Evolutionary conservation across 2,113 vertebrate species (phyloP).

Genomic region (Oenanthe melanoleuca): DNA sequence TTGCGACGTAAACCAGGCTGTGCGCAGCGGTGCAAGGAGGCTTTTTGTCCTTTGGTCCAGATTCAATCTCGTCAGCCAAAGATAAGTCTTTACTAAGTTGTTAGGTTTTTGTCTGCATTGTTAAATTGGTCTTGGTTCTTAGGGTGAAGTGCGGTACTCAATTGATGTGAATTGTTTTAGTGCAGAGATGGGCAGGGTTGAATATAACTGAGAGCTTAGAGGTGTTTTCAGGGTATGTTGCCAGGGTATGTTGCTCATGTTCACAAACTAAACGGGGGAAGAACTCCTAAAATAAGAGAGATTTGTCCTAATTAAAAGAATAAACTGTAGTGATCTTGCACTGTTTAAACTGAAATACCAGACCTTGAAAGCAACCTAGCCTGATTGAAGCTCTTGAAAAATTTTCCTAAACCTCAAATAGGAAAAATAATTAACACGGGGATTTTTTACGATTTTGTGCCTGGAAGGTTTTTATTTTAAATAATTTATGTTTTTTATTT

Average conservation of each 20-base stretch:
- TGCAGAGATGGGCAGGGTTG: neutral
- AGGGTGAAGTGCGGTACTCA: accelerated
- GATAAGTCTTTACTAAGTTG: too few species aligned
- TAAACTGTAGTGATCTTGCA: neutral
- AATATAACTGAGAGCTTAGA: neutral
- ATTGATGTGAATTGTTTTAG: neutral
- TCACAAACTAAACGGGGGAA: neutral
- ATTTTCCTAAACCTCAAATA: neutral
- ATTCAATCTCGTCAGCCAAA: neutral
- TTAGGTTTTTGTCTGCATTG: accelerated
- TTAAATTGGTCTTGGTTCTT: neutral
- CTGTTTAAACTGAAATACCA: neutral
- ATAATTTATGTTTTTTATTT: accelerated
- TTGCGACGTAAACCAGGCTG: accelerated
- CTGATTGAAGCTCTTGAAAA: neutral
- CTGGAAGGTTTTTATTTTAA: neutral
- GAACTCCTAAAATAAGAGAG: neutral
- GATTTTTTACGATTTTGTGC: neutral
- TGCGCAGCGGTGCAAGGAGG: accelerated
- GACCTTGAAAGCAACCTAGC: neutral
- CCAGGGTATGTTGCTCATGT: too few species aligned
- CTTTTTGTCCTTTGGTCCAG: neutral
- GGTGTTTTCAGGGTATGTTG: neutral
- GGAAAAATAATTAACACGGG: neutral
- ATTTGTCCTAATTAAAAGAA: neutral